phyloP scores from a whole-genome alignment of 2,797 vertebrate species.

The Nannoperca obscura region DNA sequence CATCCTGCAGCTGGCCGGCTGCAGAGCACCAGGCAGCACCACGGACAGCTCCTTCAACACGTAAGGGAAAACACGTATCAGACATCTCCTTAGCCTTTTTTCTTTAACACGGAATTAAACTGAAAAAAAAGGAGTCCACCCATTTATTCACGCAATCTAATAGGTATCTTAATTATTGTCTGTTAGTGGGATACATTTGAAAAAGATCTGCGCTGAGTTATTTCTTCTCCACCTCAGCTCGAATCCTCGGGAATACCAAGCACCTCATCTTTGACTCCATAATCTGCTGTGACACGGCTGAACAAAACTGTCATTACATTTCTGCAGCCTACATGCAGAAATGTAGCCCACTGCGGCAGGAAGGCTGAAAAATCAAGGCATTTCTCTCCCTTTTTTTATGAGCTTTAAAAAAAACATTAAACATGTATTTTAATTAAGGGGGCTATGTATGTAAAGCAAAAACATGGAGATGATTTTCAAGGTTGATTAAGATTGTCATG shows the following conservation, averaged over 20 bases:
- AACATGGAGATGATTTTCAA: neutral
- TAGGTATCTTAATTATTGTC: neutral
- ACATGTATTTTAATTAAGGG: neutral
- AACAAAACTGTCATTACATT: constrained; percentile 61
- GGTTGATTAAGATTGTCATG: neutral
- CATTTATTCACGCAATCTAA: neutral
- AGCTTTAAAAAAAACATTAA: neutral
- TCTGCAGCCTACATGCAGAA: constrained; percentile 47
- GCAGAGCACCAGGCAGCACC: constrained; percentile 54
- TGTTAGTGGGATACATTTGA: neutral
- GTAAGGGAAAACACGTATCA: neutral
- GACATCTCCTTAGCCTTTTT: neutral
- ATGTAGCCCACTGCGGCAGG: constrained; percentile 21
- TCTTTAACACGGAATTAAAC: neutral
- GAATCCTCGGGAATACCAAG: constrained; percentile 57
- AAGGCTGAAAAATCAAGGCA: constrained; percentile 7
- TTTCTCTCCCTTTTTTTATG: neutral
- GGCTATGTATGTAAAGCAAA: neutral
- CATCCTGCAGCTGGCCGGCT: constrained; percentile 38
- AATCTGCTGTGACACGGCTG: constrained; percentile 71
- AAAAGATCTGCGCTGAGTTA: neutral
- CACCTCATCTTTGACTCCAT: constrained; percentile 48
- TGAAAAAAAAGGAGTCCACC: neutral
- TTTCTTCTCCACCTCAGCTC: constrained; percentile 42
- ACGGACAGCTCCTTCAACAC: constrained; percentile 63